A percentile compares a stretch with the other conserved stretches of the same genome.
phyloP scores from a whole-genome alignment of 53 echinoderm and acorn worm species.

The Apostichopus leukothele region DNA sequence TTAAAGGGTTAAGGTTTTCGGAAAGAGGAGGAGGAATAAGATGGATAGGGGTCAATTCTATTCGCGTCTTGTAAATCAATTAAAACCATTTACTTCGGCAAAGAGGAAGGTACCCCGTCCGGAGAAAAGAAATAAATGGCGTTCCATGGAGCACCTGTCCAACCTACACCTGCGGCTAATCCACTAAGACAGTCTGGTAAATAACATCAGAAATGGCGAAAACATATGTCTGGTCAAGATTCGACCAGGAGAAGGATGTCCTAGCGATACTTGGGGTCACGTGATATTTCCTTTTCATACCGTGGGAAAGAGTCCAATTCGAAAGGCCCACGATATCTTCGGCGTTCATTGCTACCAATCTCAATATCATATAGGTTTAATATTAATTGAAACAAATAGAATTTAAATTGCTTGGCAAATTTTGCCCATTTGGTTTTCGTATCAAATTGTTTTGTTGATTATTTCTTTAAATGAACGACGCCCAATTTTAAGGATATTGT shows the following conservation, averaged over 20 bases:
- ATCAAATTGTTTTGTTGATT: not conserved
- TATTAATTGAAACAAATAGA: not conserved
- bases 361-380: not conserved
- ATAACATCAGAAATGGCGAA: not conserved
- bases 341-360: slow-evolving; percentile 2
- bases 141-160: slow-evolving; percentile 24
- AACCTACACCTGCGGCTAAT: slow-evolving; percentile 5
- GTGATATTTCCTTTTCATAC: slow-evolving; percentile 22
- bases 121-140: slow-evolving; percentile 8
- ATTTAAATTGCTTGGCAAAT: not conserved
- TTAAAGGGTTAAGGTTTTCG: slow-evolving; percentile 29
- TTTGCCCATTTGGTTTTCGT: not conserved
- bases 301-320: not conserved
- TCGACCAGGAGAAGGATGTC: slow-evolving; percentile 8
- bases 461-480: not conserved
- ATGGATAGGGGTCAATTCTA: not conserved
- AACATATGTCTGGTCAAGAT: slow-evolving; percentile 36
- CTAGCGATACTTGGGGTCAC: not conserved
- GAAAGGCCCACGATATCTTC: not conserved
- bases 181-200: not conserved
- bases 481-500: not conserved
- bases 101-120: not conserved
- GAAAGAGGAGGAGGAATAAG: not conserved
- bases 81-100: not conserved
- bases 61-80: slow-evolving; percentile 25